Evolutionary conservation across 2,797 vertebrate genomes (phyloP), one percentile per base, ranked within the genome.

Genomic region (Xerus rutilus): DNA sequence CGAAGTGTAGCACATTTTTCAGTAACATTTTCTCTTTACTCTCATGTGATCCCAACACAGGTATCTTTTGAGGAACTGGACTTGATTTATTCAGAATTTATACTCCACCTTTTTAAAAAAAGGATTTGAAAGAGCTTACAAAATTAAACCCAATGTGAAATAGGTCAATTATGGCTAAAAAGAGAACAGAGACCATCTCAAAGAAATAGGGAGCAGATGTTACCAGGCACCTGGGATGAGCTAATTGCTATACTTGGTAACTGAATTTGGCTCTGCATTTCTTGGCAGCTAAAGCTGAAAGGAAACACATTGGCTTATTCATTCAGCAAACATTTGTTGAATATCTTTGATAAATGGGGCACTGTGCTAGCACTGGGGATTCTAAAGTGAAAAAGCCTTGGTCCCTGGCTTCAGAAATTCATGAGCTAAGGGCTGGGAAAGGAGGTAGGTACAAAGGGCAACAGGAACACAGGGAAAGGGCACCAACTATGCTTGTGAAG

Each of bases 251-350:
- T 85, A 97, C 93, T 97, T 96, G 97, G 97, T 95, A 95, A 96
- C 96, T 94, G 93, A 79, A 95, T 95, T 97, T 97, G 97, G 97
- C 97, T 97, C 84, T 54, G 93, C 49, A 14, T 94, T 97, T 95
- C 95, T 96, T 97, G 97, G 97, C 97, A 97, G 97, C 82, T 32
- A 90, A 78, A 72, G 77, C 89, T 84, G 84, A 97, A 96, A 96
- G 94, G 89, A 95, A 96, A 96, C 97, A 97, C 97, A 97, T 94
- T 96, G 97, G 95, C 91, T 97, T 97, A 97, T 98, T 97, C 97
- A 98, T 97, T 97, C 95, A 95, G 97, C 96, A 96, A 97, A 97
- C 97, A 96, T 97, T 97, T 93, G 96, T 94, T 95, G 96, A 96
- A 59, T 96, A 62, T 98, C 91, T 91, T 91, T 96, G 95, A 85